These are phyloP conservation scores for Platygyra sinensis DNA, from an alignment of 64 coral and sea anemone species.

Conservation along the genomic window DNA sequence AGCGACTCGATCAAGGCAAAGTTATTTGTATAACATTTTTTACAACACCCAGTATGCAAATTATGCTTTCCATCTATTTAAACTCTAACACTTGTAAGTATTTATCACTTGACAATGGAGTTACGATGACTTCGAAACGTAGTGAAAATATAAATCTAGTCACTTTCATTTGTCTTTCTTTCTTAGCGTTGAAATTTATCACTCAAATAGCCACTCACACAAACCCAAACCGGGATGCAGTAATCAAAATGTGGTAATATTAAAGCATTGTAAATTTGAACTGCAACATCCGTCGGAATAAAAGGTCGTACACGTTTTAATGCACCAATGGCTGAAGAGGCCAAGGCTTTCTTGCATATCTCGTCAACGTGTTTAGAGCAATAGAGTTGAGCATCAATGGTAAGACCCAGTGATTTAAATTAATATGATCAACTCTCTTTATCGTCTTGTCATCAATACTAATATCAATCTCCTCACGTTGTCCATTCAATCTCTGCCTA, in stretches of 20 bases:
- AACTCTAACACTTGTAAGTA: no score
- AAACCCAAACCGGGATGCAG: conserved; percentile 17
- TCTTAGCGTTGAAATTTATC: no score
- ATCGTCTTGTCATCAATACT: conserved; percentile 21
- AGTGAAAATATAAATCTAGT: no score
- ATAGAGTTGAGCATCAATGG: conserved; percentile 16
- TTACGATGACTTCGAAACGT: no score
- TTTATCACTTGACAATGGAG: no score
- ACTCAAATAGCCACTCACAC: no score
- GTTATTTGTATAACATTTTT: no score
- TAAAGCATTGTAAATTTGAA: no score
- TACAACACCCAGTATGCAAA: no score
- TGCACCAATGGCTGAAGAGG: conserved; percentile 15
- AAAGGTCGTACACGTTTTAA: conserved; percentile 47
- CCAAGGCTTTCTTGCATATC: conserved; percentile 25
- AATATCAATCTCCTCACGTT: background rate
- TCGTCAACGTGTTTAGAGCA: conserved; percentile 39
- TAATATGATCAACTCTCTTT: background rate
- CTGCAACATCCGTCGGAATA: background rate
- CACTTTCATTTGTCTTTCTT: no score
- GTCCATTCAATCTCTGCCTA: background rate
- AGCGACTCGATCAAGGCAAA: no score
- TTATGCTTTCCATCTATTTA: no score
- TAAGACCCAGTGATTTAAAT: conserved; percentile 5
- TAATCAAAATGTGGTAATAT: conserved; percentile 38